These are phyloP conservation scores for Apistogramma diplotaenia DNA, from an alignment of 2,113 vertebrate species.

Conservation along the genomic window DNA sequence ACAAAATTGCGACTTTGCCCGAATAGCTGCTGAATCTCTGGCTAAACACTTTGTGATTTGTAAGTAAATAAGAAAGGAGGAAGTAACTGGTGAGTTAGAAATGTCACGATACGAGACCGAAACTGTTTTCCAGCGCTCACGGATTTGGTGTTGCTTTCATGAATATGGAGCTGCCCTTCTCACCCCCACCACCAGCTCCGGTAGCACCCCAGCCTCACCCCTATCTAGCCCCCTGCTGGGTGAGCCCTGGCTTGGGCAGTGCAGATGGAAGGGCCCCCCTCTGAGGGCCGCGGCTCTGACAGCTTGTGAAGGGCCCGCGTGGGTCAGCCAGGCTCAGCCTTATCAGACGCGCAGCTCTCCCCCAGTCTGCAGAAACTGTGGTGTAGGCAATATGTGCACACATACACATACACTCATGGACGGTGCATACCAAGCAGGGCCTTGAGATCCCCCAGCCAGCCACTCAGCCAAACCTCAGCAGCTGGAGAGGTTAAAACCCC, in stretches of 20 bases:
- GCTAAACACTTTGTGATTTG: conserved; percentile 16
- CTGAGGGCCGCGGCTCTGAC: conserved; percentile 78
- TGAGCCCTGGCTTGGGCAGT: conserved; percentile 67
- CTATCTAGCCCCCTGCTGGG: conserved; percentile 71
- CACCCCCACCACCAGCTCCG: conserved; percentile 51
- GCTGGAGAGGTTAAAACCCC: conserved; percentile 82
- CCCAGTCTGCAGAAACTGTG: conserved; percentile 62
- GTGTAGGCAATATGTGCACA: conserved; percentile 55
- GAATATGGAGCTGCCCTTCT: conserved; percentile 56
- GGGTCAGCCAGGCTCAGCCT: conserved; percentile 76
- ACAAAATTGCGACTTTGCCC: neutral
- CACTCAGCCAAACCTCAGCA: conserved; percentile 73
- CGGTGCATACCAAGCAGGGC: conserved; percentile 78
- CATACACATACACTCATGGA: conserved; percentile 51
- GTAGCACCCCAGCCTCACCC: conserved; percentile 60
- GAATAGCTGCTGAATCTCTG: conserved; percentile 15
- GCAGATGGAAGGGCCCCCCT: conserved; percentile 75
- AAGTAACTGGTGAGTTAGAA: neutral
- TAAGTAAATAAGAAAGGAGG: conserved; percentile 21
- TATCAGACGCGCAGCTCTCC: conserved; percentile 75
- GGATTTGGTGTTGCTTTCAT: conserved; percentile 45
- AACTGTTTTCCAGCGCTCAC: conserved; percentile 14
- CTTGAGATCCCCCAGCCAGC: conserved; percentile 71
- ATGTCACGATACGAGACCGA: neutral
- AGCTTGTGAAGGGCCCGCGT: conserved; percentile 77